A percentile compares a stretch with the other conserved stretches of the same genome.
Conservation (phyloP, 2,113 vertebrate species). For the Todiramphus saurophagus region DNA sequence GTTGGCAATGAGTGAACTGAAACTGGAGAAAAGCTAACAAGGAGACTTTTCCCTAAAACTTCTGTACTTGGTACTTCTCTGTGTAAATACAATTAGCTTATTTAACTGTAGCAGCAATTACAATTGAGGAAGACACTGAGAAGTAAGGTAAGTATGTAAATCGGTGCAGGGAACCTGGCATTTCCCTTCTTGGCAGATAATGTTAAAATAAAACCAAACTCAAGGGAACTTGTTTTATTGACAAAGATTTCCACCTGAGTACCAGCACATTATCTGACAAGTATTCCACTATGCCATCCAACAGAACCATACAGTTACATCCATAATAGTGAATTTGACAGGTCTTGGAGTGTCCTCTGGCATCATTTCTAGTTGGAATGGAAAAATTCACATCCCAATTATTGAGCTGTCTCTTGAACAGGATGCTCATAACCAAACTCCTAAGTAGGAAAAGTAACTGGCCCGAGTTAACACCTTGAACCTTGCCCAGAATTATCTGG, state of each 20-base stretch:
- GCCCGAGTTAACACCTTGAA: background rate
- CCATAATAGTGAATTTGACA: background rate
- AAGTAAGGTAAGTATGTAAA: background rate
- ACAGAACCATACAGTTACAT: background rate
- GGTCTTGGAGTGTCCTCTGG: background rate
- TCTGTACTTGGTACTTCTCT: background rate
- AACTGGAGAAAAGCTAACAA: background rate
- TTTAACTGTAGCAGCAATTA: background rate
- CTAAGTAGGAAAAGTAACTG: background rate
- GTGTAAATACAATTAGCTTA: background rate
- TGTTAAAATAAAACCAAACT: background rate
- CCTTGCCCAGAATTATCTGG: background rate
- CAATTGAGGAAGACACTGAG: background rate
- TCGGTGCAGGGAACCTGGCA: background rate
- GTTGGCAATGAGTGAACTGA: background rate
- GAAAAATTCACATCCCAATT: background rate
- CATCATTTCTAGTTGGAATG: background rate
- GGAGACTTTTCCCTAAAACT: background rate
- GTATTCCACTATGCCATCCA: background rate
- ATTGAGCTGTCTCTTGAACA: background rate
- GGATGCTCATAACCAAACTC: background rate
- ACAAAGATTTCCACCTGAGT: background rate
- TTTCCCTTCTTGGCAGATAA: background rate
- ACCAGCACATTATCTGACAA: background rate
- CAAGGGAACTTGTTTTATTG: background rate